These are phyloP conservation scores for Coilia nasus DNA, from an alignment of 2,797 vertebrate species.

Conservation along the genomic window DNA sequence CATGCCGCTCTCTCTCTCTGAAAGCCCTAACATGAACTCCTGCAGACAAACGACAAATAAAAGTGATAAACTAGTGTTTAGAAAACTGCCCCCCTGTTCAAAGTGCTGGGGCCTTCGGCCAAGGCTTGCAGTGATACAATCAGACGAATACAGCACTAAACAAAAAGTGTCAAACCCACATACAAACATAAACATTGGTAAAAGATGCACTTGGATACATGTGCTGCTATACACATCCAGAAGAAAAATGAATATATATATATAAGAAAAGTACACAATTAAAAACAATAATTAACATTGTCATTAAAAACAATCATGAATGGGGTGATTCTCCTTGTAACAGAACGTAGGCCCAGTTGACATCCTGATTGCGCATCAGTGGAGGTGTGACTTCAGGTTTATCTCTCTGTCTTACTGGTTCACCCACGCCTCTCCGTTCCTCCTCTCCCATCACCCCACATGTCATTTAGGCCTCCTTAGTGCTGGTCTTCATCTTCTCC, in stretches of 20 bases:
- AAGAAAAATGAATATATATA: constrained; percentile 49
- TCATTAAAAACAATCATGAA: constrained; percentile 58
- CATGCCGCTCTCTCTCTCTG: constrained; percentile 52
- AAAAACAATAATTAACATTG: constrained; percentile 71
- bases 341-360: constrained; percentile 63
- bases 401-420: constrained; percentile 53
- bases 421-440: constrained; percentile 25
- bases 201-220: constrained; percentile 47
- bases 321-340: constrained; percentile 66
- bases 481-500: constrained; percentile 88
- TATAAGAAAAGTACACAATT: constrained; percentile 42
- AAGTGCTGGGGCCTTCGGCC: constrained; percentile 60
- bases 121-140: constrained; percentile 66
- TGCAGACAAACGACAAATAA: constrained; percentile 49
- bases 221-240: constrained; percentile 55
- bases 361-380: constrained; percentile 44
- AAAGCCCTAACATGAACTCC: constrained; percentile 61
- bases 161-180: constrained; percentile 38
- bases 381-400: constrained; percentile 33
- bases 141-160: constrained; percentile 73
- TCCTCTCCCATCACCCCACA: not conserved
- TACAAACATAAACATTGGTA: constrained; percentile 59
- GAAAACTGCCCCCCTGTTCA: constrained; percentile 56
- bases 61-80: constrained; percentile 50
- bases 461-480: constrained; percentile 79